Conservation (phyloP, 2,888 invertebrate species). For the Poecilus cupreus region DNA sequence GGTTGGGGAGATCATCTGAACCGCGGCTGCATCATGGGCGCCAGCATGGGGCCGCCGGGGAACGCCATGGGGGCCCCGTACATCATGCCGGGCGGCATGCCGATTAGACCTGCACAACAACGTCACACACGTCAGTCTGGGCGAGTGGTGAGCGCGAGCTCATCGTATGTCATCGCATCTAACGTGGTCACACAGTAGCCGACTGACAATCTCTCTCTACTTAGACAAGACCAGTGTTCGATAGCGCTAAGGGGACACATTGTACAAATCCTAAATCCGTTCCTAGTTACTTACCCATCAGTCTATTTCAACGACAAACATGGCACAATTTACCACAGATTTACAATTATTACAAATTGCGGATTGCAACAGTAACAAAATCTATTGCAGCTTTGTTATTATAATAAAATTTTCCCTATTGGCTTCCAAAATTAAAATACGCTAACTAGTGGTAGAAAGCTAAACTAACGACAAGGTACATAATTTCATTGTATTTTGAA, state of each 20-base stretch:
- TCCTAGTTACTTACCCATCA: slow-evolving; percentile 38
- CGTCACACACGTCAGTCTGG: not conserved
- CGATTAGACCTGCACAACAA: slow-evolving; percentile 70
- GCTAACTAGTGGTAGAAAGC: too few relatives aligned
- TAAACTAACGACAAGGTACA: too few relatives aligned
- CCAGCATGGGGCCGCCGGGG: slow-evolving; percentile 71
- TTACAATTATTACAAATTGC: too few relatives aligned
- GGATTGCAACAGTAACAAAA: too few relatives aligned
- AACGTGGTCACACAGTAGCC: slow-evolving; percentile 55
- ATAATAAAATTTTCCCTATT: too few relatives aligned
- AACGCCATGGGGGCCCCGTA: slow-evolving; percentile 72
- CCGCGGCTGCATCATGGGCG: slow-evolving; percentile 87
- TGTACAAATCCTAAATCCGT: not conserved
- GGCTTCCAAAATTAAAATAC: too few relatives aligned
- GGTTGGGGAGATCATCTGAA: slow-evolving; percentile 86
- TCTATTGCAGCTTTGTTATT: too few relatives aligned
- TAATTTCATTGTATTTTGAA: too few relatives aligned
- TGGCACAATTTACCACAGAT: too few relatives aligned
- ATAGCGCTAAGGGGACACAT: not conserved
- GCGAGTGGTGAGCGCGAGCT: not conserved
- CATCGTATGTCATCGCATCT: slow-evolving; percentile 26
- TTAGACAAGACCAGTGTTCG: not conserved
- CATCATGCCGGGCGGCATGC: slow-evolving; percentile 72
- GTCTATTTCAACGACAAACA: too few relatives aligned
- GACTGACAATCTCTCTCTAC: slow-evolving; percentile 53